These are phyloP conservation scores for Euzetes globulus DNA, from an alignment of 2,888 invertebrate species.

Conservation along the genomic window DNA sequence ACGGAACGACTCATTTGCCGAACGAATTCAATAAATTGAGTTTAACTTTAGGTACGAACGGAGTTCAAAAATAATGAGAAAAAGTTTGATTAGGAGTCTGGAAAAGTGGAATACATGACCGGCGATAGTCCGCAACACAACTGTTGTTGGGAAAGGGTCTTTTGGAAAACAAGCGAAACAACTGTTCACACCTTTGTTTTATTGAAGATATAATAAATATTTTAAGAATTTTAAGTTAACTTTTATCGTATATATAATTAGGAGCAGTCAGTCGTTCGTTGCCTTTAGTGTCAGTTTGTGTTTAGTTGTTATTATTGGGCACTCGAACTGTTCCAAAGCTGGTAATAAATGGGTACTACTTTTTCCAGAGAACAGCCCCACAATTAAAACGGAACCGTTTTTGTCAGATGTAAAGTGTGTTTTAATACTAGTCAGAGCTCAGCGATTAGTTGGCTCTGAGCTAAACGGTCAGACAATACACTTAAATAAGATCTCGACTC, in stretches of 20 bases:
- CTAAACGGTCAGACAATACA: not conserved
- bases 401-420: not conserved
- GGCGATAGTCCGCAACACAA: not conserved
- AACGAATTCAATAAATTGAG: no score
- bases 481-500: not conserved
- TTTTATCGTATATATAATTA: not conserved
- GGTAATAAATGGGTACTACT: not conserved
- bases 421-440: not conserved
- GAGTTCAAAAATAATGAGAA: not conserved
- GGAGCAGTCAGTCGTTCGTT: not conserved
- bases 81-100: not conserved
- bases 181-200: constrained; percentile 23
- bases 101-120: not conserved
- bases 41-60: not conserved
- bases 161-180: not conserved
- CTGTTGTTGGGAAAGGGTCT: not conserved
- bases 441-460: not conserved
- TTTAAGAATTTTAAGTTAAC: not conserved
- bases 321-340: not conserved
- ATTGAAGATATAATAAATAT: not conserved
- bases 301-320: not conserved
- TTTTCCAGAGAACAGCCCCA: not conserved
- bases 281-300: constrained; percentile 5
- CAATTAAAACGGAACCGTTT: not conserved
- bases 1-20: not conserved